These are phyloP conservation scores for Leiothrix lutea DNA, from an alignment of 2,113 vertebrate species.

Conservation along the genomic window DNA sequence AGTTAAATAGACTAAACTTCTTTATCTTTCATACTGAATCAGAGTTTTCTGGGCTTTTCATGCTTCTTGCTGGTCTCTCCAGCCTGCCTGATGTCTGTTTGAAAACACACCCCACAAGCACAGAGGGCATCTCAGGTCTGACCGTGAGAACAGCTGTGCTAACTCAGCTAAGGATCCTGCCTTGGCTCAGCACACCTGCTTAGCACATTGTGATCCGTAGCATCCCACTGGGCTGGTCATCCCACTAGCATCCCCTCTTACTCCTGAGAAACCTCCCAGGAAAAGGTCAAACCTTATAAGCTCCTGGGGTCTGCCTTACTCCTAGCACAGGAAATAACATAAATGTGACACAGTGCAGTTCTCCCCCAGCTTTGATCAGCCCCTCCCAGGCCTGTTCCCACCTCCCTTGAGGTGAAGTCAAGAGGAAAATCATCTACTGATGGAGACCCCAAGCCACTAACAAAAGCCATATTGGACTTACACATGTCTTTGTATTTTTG, in stretches of 20 bases:
- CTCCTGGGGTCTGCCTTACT: background rate
- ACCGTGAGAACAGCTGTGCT: background rate
- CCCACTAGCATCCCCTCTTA: background rate
- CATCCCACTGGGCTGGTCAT: background rate
- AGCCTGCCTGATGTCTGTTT: background rate
- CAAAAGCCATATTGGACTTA: background rate
- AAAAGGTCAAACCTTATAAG: background rate
- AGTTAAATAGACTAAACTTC: slow-evolving; percentile 49
- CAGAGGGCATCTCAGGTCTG: background rate
- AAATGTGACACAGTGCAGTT: background rate
- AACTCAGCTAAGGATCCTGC: background rate
- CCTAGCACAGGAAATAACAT: background rate
- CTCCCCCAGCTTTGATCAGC: background rate
- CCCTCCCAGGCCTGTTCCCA: background rate
- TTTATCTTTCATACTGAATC: background rate
- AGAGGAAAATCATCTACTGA: background rate
- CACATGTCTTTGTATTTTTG: background rate
- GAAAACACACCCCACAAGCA: background rate
- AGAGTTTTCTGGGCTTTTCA: background rate
- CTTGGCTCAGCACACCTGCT: background rate
- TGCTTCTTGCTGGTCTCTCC: background rate
- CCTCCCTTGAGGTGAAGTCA: background rate
- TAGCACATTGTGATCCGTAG: background rate
- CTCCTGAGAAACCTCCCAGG: background rate
- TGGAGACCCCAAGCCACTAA: background rate